phyloP scores from a whole-genome alignment of 2,113 vertebrate genomes.

The Antechinus flavipes region DNA sequence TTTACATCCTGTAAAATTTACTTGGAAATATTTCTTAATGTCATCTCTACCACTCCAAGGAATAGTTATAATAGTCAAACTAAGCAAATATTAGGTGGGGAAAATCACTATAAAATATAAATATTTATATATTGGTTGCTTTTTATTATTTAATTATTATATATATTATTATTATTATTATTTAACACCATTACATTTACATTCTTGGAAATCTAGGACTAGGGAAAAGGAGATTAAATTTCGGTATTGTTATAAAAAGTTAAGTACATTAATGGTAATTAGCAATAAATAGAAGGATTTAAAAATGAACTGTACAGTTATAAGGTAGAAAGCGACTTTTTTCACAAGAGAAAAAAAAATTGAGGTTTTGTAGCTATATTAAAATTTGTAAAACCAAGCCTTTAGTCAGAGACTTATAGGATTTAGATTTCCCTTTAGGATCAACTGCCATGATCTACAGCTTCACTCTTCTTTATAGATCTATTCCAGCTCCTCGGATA shows the following conservation, averaged over 20 bases:
- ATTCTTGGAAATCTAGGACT: constrained; percentile 28
- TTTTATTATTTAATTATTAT: neutral
- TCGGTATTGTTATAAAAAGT: neutral
- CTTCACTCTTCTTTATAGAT: neutral
- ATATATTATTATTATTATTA: neutral
- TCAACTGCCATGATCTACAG: neutral
- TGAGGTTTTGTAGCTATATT: neutral
- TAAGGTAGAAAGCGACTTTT: neutral
- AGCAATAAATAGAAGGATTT: neutral
- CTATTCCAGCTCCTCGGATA: neutral
- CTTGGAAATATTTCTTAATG: no score
- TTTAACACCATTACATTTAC: constrained; percentile 52
- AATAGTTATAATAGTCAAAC: neutral
- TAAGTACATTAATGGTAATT: neutral
- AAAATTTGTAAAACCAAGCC: neutral
- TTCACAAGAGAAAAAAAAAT: neutral
- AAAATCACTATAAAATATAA: neutral
- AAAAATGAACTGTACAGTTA: neutral
- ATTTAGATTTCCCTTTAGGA: neutral
- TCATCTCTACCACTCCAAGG: no score
- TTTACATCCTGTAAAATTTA: no score
- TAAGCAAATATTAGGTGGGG: neutral
- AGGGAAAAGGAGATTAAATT: neutral
- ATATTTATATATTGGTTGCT: neutral
- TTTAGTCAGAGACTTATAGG: neutral